Evolutionary conservation across 1,140 invertebrate species (phyloP).

Genomic region (Episyrphus balteatus): DNA sequence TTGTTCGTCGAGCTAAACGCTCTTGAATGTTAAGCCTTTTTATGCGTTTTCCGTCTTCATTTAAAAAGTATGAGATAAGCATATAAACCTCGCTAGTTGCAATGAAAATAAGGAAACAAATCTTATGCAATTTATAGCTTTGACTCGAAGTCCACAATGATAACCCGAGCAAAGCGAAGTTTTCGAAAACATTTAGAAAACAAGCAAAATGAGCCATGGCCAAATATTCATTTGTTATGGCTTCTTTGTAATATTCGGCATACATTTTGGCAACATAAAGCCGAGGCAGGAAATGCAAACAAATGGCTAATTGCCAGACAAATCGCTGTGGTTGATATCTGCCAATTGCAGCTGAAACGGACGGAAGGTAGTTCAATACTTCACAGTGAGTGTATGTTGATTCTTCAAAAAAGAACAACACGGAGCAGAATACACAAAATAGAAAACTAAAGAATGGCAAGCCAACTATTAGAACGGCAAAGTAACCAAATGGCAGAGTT

Average conservation of each 20-base stretch:
- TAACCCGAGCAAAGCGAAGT: conserved; percentile 66
- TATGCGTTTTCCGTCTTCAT: conserved; percentile 37
- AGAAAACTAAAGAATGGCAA: conserved; percentile 60
- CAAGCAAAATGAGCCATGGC: conserved; percentile 54
- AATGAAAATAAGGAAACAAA: conserved; percentile 86
- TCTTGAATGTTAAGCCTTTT: conserved; percentile 45
- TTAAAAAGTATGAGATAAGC: conserved; percentile 62
- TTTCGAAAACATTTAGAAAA: conserved; percentile 69
- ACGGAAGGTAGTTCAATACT: conserved; percentile 81
- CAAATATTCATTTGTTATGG: conserved; percentile 44
- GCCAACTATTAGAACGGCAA: conserved; percentile 58
- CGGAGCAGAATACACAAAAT: conserved; percentile 61
- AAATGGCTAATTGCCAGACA: conserved; percentile 78
- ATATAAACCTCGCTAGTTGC: conserved; percentile 80
- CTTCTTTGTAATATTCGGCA: conserved; percentile 44
- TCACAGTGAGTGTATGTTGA: conserved; percentile 79
- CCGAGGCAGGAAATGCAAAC: conserved; percentile 57
- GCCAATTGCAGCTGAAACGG: conserved; percentile 88
- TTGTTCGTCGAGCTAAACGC: conserved; percentile 55
- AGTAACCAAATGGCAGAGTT: conserved; percentile 35
- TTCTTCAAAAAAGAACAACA: conserved; percentile 69
- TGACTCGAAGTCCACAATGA: conserved; percentile 82
- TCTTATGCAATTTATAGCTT: conserved; percentile 81
- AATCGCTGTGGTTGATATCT: conserved; percentile 79
- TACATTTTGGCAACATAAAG: conserved; percentile 63